These are phyloP conservation scores for Apodemia zela DNA, from an alignment of 2,888 invertebrate species.

Conservation along the genomic window DNA sequence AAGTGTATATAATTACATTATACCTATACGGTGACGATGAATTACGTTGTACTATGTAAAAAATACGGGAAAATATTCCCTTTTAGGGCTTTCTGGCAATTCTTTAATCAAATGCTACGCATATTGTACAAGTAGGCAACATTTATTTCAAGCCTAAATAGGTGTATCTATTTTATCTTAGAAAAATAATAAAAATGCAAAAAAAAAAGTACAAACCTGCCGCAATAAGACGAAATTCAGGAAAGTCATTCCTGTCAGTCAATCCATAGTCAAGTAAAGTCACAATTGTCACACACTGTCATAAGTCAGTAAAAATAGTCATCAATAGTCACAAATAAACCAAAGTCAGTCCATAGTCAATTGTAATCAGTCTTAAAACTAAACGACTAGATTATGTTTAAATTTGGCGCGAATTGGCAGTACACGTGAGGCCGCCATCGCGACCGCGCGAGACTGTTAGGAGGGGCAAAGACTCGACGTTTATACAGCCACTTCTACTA, in stretches of 20 bases:
- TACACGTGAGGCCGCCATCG: slow-evolving; percentile 59
- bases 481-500: slow-evolving; percentile 71
- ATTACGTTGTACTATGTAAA: too few species aligned
- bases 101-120: too few species aligned
- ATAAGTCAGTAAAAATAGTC: slow-evolving; percentile 27
- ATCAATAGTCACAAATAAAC: slow-evolving; percentile 20
- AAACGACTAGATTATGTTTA: slow-evolving; percentile 57
- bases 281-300: slow-evolving; percentile 41
- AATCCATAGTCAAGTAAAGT: slow-evolving; percentile 43
- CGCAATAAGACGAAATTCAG: slow-evolving; percentile 1
- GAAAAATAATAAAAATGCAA: neutral
- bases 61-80: too few species aligned
- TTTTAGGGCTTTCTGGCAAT: too few species aligned
- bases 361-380: slow-evolving; percentile 37
- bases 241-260: slow-evolving; percentile 1
- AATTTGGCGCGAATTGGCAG: slow-evolving; percentile 48
- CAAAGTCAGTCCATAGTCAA: slow-evolving; percentile 24
- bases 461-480: slow-evolving; percentile 43
- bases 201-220: slow-evolving; percentile 38
- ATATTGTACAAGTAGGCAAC: too few species aligned
- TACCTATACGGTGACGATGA: too few species aligned
- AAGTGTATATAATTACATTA: too few species aligned
- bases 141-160: neutral
- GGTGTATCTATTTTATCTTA: neutral
- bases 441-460: slow-evolving; percentile 57